phyloP scores from a whole-genome alignment of 2,888 invertebrate species.

The Tinea trinotella region DNA sequence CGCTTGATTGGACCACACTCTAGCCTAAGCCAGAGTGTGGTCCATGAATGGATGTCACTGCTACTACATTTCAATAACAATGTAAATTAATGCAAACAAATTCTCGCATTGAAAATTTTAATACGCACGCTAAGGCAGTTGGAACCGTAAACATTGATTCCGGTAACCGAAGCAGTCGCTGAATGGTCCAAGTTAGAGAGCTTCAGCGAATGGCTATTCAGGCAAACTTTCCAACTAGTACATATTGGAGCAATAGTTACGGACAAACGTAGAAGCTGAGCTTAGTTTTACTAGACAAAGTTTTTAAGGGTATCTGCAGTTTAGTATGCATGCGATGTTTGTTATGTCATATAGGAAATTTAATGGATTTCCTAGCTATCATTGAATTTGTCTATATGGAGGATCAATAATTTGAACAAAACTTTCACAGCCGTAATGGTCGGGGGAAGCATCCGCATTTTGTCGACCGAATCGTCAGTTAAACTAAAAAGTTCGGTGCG shows the following conservation, averaged over 20 bases:
- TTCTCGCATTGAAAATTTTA: not conserved
- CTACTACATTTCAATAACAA: too few species aligned
- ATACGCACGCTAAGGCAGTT: not conserved
- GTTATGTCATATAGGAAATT: not conserved
- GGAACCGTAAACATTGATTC: slow-evolving; percentile 7
- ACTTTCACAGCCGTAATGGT: too few species aligned
- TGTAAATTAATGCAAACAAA: too few species aligned
- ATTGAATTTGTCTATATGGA: too few species aligned
- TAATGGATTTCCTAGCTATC: too few species aligned
- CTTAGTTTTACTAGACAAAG: slow-evolving; percentile 13
- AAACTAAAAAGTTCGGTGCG: too few species aligned
- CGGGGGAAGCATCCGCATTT: too few species aligned
- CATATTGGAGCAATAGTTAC: slow-evolving; percentile 9
- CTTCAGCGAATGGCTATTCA: slow-evolving; percentile 11
- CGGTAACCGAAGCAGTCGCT: not conserved
- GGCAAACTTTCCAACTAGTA: slow-evolving; percentile 9
- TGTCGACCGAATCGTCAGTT: too few species aligned
- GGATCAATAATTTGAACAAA: too few species aligned
- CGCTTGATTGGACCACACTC: too few species aligned
- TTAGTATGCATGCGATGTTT: not conserved
- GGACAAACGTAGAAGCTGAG: not conserved
- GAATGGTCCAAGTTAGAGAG: slow-evolving; percentile 8
- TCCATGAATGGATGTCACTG: too few species aligned
- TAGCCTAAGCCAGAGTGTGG: too few species aligned
- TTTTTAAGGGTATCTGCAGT: slow-evolving; percentile 16